Evolutionary conservation across 2,797 vertebrate species (phyloP), one percentile per base, ranked within the genome.

Genomic region (Simalia tracyae): DNA sequence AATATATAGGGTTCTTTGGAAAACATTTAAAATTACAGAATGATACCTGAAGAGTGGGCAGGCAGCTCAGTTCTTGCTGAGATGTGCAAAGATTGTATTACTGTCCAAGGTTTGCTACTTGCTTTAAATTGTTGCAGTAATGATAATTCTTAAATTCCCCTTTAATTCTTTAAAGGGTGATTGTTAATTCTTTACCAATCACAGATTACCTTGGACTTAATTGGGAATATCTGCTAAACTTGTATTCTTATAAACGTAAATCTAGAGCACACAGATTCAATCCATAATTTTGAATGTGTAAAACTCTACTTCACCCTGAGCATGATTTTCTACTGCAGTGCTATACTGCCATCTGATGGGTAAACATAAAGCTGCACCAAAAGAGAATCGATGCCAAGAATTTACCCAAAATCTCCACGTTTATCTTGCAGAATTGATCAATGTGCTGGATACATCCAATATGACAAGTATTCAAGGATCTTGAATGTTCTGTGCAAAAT

Each of bases 261-360:
- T 61, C 28, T 89, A 28, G 12, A 31, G 42, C 1, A 66, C 2
- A 57, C 26, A 9, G 2, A 19, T 56, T 46, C 1, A 61, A 54
- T 50, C 2, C 1, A 26, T 60, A 59, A 50, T 61, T 4, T 1
- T 28, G 15, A 72, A 59, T 17, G 6, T 54, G 22, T 5, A 85
- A 42, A 46, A 59, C 6, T 28, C 1, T 28, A 24, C 10, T 54
- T 9, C 28, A 15, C 0, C 2, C 5, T 7, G 56, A 8, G 0
- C 11, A 3, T 8, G 26, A 88, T 5, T 10, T 81, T 92, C 0
- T 93, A 93, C 12, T 3, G 10, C 0, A 88, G 86, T 72, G 54
- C 64, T 61, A 87, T 89, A 84, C 93, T 94, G 28, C 96, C 96
- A 96, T 94, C 96, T 96, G 87, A 94, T 96, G 96, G 95, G 46